Evolutionary conservation across 64 coral and sea anemone genomes (phyloP).

Genomic region (Platygyra sinensis): DNA sequence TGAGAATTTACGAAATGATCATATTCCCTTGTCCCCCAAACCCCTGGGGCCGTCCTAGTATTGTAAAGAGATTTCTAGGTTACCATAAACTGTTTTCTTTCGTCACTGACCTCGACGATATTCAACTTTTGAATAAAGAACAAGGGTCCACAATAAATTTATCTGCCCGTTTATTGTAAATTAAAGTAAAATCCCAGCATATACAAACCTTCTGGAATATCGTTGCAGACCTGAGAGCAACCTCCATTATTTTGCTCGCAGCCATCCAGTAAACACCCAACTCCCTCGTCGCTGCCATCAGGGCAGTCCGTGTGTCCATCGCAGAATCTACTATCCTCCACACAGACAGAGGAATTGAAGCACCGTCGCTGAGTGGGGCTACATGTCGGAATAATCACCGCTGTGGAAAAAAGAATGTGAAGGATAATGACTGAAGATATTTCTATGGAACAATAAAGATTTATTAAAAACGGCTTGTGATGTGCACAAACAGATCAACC

Average conservation of each 20-base stretch:
- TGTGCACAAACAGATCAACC: too few relatives aligned
- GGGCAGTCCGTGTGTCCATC: constrained; percentile 75
- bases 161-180: too few relatives aligned
- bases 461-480: too few relatives aligned
- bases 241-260: constrained; percentile 84
- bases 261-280: constrained; percentile 50
- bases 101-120: too few relatives aligned
- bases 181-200: background rate
- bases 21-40: too few relatives aligned
- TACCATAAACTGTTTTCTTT: too few relatives aligned
- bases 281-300: constrained; percentile 72
- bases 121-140: too few relatives aligned
- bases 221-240: constrained; percentile 74
- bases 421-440: background rate
- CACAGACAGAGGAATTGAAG: constrained; percentile 55
- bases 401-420: background rate
- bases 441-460: too few relatives aligned
- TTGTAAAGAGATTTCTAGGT: too few relatives aligned
- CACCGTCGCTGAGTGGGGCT: constrained; percentile 58
- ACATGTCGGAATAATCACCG: background rate
- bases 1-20: too few relatives aligned
- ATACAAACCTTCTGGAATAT: constrained; percentile 65
- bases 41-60: too few relatives aligned
- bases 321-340: constrained; percentile 59
- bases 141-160: too few relatives aligned